Percentiles rank a stretch among this genome's conserved stretches.
Evolutionary conservation across 2,113 vertebrate species (phyloP).

Genomic region (Cacatua alba): DNA sequence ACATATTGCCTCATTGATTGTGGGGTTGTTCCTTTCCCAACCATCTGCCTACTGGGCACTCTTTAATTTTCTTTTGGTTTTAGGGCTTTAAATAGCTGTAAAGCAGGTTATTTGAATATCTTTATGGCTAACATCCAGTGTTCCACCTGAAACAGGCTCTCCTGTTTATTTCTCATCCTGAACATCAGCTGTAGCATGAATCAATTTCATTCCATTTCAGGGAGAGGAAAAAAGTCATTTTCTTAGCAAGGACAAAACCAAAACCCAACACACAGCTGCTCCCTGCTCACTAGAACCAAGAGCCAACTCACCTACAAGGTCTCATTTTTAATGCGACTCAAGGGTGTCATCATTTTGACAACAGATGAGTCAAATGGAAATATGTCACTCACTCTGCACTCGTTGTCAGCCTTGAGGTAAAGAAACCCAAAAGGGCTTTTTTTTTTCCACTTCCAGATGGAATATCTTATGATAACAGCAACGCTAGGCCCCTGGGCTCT

Average conservation of each 20-base stretch:
- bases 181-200: neutral
- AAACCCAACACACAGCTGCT: neutral
- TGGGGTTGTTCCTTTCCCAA: constrained; percentile 59
- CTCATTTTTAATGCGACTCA: neutral
- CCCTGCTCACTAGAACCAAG: neutral
- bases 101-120: neutral
- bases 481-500: neutral
- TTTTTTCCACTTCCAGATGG: constrained; percentile 1
- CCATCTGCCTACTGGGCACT: constrained; percentile 72
- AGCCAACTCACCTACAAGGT: neutral
- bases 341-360: constrained; percentile 43
- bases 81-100: constrained; percentile 4
- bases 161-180: constrained; percentile 12
- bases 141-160: neutral
- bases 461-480: neutral
- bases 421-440: neutral
- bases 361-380: constrained; percentile 57
- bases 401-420: neutral
- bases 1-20: constrained; percentile 57
- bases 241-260: neutral
- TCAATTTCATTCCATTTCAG: neutral
- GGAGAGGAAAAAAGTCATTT: neutral
- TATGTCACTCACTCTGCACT: neutral
- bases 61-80: neutral
- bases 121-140: neutral